Conservation (phyloP, 2,888 invertebrate species). For the Dicyrtomina minuta region DNA sequence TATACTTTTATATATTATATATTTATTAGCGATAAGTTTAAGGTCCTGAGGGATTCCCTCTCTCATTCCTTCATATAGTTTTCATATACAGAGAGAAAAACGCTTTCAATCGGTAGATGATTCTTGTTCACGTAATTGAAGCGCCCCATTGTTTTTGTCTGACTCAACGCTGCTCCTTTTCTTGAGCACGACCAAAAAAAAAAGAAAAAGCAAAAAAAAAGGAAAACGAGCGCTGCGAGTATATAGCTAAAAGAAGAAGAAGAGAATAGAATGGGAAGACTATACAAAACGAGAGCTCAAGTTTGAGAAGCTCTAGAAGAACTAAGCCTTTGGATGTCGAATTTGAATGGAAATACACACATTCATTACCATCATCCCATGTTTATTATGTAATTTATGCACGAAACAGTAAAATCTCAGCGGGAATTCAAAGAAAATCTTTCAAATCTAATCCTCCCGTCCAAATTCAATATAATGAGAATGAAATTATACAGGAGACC, state of each 20-base stretch:
- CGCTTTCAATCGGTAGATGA: constrained; percentile 9
- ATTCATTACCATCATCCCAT: constrained; percentile 17
- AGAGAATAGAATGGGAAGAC: background rate
- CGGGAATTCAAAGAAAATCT: constrained; percentile 27
- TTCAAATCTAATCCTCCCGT: constrained; percentile 21
- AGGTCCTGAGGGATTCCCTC: too few relatives aligned
- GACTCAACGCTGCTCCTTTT: constrained; percentile 8
- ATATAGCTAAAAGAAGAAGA: background rate
- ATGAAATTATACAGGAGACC: constrained; percentile 23
- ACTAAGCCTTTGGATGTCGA: constrained; percentile 22
- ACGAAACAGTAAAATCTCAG: constrained; percentile 27
- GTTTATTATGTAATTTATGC: constrained; percentile 35
- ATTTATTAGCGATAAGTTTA: background rate
- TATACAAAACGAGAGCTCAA: constrained; percentile 7
- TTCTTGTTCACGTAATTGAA: constrained; percentile 27
- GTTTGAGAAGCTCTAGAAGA: too few relatives aligned
- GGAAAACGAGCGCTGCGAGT: background rate
- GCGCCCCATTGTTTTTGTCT: constrained; percentile 30
- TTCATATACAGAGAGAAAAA: background rate
- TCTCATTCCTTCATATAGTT: too few relatives aligned
- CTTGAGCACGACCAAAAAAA: too few relatives aligned
- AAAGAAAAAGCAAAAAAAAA: too few relatives aligned
- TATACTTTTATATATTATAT: background rate
- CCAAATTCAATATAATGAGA: constrained; percentile 18
- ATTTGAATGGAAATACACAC: constrained; percentile 25